Percentiles rank a stretch among this genome's conserved stretches.
These are phyloP conservation scores for Diphyllodes magnificus DNA, from an alignment of 2,113 vertebrate genomes.

Conservation along the genomic window DNA sequence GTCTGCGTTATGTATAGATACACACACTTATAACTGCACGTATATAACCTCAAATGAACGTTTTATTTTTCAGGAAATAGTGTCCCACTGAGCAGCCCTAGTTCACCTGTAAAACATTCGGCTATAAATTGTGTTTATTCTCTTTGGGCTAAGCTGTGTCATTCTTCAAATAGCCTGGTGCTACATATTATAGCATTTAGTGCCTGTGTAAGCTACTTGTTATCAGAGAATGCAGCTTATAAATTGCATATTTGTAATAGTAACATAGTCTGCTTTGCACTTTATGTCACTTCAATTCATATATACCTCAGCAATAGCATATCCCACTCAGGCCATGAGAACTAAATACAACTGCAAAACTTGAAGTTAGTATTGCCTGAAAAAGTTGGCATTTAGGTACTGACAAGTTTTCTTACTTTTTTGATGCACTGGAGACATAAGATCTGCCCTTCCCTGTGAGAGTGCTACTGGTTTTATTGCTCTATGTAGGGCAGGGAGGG, in stretches of 20 bases:
- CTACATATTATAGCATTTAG: background rate
- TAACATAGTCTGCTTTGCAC: background rate
- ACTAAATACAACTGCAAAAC: constrained; percentile 55
- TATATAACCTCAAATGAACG: background rate
- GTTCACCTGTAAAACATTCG: background rate
- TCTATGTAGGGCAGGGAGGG: background rate
- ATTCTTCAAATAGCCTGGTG: background rate
- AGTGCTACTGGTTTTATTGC: constrained; percentile 31
- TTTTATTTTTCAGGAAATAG: background rate
- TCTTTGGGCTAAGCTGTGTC: background rate
- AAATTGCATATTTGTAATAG: background rate
- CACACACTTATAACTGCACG: background rate
- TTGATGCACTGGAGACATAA: constrained; percentile 49
- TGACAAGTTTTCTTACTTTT: constrained; percentile 10
- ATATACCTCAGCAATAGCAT: background rate
- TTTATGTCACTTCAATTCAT: constrained; percentile 42
- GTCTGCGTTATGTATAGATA: accelerated
- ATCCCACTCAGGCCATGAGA: constrained; percentile 10
- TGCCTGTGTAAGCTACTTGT: background rate
- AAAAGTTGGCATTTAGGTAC: constrained; percentile 29
- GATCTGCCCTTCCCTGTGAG: background rate
- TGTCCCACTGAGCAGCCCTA: background rate
- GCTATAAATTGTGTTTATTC: background rate
- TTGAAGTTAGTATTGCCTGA: constrained; percentile 5
- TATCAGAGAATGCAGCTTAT: background rate